These are phyloP conservation scores for Lepidotrigona ventralis DNA, from an alignment of 1,140 invertebrate species.

Conservation along the genomic window DNA sequence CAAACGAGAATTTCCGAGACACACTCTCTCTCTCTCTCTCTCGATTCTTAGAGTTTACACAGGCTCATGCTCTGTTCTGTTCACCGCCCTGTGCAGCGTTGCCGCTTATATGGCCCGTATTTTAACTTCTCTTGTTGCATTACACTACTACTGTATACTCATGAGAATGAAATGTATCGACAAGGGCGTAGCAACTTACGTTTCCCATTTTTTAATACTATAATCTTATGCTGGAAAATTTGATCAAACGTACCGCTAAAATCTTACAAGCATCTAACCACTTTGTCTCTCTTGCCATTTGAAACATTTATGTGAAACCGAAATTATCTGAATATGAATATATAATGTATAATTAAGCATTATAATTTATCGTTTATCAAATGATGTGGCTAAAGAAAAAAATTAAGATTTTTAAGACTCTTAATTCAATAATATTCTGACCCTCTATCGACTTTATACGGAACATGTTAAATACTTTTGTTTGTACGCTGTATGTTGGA, in stretches of 20 bases:
- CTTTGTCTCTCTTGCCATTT: background rate
- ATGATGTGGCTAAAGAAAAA: background rate
- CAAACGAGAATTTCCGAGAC: constrained; percentile 47
- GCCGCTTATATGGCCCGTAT: constrained; percentile 55
- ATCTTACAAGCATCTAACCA: background rate
- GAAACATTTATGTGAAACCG: too few species aligned
- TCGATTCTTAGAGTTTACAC: constrained; percentile 8
- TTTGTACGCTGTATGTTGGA: constrained; percentile 7
- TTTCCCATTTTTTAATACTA: background rate
- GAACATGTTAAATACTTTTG: constrained; percentile 4
- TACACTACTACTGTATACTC: constrained; percentile 29
- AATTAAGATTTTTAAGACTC: background rate
- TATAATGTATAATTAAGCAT: background rate
- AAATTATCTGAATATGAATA: background rate
- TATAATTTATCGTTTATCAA: background rate
- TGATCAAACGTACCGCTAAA: background rate
- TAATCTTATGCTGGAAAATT: background rate
- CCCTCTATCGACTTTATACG: constrained; percentile 1
- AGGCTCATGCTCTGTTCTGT: constrained; percentile 31
- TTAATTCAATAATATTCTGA: background rate
- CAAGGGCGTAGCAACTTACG: constrained; percentile 36
- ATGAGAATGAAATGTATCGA: constrained; percentile 50
- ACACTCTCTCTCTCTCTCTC: constrained; percentile 17
- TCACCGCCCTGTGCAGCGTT: constrained; percentile 55
- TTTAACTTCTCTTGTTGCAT: constrained; percentile 61